These are phyloP conservation scores for Neelides folsomi DNA, from an alignment of 2,888 invertebrate genomes.

Conservation along the genomic window DNA sequence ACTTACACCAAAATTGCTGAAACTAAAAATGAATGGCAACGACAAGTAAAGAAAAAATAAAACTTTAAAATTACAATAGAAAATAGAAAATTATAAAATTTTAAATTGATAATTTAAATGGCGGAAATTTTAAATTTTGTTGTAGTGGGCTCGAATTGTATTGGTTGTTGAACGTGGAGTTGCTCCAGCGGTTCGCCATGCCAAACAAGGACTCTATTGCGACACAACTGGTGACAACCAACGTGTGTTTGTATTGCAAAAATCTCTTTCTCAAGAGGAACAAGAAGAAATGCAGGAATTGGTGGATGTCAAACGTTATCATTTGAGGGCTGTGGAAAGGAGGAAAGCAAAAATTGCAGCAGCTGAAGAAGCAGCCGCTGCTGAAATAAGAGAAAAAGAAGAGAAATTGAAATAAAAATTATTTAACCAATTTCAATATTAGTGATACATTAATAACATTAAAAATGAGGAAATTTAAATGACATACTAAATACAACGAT, in stretches of 20 bases:
- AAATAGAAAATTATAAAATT: too few relatives aligned
- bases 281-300: conserved; percentile 88
- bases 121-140: too few relatives aligned
- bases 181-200: conserved; percentile 68
- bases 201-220: conserved; percentile 77
- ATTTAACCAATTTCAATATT: too few relatives aligned
- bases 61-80: too few relatives aligned
- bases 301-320: conserved; percentile 72
- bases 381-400: too few relatives aligned
- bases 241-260: conserved; percentile 67
- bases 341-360: conserved; percentile 38
- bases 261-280: conserved; percentile 54
- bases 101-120: too few relatives aligned
- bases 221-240: conserved; percentile 83
- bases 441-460: too few relatives aligned
- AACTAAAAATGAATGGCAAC: conserved; percentile 93
- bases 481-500: too few relatives aligned
- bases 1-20: conserved; percentile 96
- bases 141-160: conserved; percentile 90
- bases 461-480: too few relatives aligned
- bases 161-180: conserved; percentile 91
- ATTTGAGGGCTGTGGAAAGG: conserved; percentile 62
- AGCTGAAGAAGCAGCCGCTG: too few relatives aligned
- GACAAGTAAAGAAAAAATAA: conserved; percentile 55
- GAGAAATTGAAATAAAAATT: too few relatives aligned